These are phyloP conservation scores for Diploscapter pachys DNA, from an alignment of 1,140 invertebrate genomes.

Conservation along the genomic window DNA sequence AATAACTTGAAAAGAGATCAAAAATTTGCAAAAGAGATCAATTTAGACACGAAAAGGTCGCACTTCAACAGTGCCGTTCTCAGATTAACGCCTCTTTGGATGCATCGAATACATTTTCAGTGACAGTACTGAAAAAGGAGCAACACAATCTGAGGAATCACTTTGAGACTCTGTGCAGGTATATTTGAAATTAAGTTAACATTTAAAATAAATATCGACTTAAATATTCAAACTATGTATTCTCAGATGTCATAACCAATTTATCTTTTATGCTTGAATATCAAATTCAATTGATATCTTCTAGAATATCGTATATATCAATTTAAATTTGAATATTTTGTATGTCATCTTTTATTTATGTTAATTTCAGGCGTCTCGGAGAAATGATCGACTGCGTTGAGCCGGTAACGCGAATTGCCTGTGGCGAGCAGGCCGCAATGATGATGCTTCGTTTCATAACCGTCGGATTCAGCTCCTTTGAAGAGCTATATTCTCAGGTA, in stretches of 20 bases:
- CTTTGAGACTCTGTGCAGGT: conserved; percentile 37
- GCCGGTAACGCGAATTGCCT: conserved; percentile 35
- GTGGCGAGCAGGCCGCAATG: conserved; percentile 32
- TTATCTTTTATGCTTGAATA: not conserved
- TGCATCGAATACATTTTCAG: conserved; percentile 31
- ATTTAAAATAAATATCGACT: not conserved
- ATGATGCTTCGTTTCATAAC: conserved; percentile 42
- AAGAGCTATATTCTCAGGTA: not conserved
- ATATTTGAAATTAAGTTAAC: not conserved
- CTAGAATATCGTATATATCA: not conserved
- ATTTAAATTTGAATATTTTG: not conserved
- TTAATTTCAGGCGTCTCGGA: conserved; percentile 32
- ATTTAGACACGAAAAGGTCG: conserved; percentile 33
- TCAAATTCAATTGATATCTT: not conserved
- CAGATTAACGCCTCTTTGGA: conserved; percentile 35
- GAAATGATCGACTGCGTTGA: conserved; percentile 38
- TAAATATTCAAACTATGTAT: not conserved
- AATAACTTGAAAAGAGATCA: too few relatives aligned
- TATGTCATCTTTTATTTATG: not conserved
- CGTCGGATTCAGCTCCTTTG: conserved; percentile 31
- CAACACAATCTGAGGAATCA: conserved; percentile 36
- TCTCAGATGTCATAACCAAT: not conserved
- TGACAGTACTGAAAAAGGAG: conserved; percentile 37
- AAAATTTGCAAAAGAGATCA: too few relatives aligned
- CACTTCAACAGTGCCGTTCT: conserved; percentile 31